Percentiles rank a stretch among this genome's conserved stretches.
Evolutionary conservation across 2,797 vertebrate species (phyloP).

Genomic region (Micrastur ruficollis): DNA sequence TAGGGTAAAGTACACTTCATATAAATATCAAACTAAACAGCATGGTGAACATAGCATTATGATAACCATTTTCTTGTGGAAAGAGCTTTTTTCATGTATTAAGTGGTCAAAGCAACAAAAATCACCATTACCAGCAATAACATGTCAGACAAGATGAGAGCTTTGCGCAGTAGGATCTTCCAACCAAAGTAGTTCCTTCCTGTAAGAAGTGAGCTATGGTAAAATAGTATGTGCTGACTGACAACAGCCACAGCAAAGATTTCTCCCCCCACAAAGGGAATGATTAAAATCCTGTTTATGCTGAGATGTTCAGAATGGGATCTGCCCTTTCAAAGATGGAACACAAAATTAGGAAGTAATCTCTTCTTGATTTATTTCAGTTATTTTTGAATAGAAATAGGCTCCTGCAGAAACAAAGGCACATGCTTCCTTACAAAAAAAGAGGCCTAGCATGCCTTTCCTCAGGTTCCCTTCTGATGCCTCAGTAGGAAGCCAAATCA

Average conservation of each 20-base stretch:
- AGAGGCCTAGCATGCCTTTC: neutral
- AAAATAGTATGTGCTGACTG: neutral
- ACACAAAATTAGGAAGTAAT: neutral
- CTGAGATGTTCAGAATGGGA: neutral
- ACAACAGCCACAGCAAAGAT: neutral
- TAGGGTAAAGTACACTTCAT: neutral
- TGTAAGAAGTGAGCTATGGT: fast-evolving
- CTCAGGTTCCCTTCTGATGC: neutral
- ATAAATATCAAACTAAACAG: neutral
- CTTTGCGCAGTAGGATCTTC: neutral
- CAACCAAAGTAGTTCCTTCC: neutral
- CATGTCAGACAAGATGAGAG: neutral
- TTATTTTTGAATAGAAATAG: neutral
- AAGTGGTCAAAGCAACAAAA: neutral
- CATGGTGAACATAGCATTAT: neutral
- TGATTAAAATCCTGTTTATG: neutral
- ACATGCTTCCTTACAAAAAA: neutral
- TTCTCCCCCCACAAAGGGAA: neutral
- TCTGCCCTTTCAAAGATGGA: neutral
- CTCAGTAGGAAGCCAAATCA: neutral
- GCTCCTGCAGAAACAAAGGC: neutral
- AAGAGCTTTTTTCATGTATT: neutral
- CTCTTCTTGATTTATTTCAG: neutral
- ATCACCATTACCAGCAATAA: neutral
- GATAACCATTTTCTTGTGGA: neutral